These are phyloP conservation scores for Pseudopodoces humilis DNA, from an alignment of 2,113 vertebrate species.

Conservation along the genomic window DNA sequence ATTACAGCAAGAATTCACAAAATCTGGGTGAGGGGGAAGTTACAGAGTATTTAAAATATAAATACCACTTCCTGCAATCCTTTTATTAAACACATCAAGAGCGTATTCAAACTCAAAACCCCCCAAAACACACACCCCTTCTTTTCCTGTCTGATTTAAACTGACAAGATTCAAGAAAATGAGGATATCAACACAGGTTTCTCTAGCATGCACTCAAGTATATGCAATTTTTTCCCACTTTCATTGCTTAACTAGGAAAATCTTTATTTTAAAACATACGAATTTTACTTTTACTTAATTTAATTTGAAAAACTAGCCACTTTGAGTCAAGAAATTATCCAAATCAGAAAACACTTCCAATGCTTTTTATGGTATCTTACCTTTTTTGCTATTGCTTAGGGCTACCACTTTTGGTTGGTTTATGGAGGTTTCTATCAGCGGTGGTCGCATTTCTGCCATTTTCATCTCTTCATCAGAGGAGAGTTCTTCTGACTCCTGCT, in stretches of 20 bases:
- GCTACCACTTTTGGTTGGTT: slow-evolving; percentile 98
- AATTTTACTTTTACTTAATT: background rate
- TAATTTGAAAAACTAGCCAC: background rate
- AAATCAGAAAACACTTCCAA: background rate
- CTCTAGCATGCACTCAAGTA: background rate
- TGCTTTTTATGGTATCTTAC: slow-evolving; percentile 67
- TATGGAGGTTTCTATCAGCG: slow-evolving; percentile 94
- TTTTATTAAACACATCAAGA: background rate
- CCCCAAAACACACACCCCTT: background rate
- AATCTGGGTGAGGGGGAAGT: background rate
- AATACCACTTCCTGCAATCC: background rate
- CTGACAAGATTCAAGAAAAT: background rate
- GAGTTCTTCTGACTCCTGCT: slow-evolving; percentile 92
- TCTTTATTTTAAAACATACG: background rate
- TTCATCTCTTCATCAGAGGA: slow-evolving; percentile 98
- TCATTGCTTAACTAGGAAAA: background rate
- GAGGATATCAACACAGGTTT: background rate
- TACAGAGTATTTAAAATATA: background rate
- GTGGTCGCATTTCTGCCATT: slow-evolving; percentile 94
- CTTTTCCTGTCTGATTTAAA: background rate
- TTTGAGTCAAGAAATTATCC: background rate
- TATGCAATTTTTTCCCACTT: background rate
- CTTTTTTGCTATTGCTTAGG: slow-evolving; percentile 94
- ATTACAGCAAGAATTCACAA: background rate
- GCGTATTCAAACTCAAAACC: background rate